phyloP scores from a whole-genome alignment of 2,797 vertebrate genomes.

The Zalophus californianus region DNA sequence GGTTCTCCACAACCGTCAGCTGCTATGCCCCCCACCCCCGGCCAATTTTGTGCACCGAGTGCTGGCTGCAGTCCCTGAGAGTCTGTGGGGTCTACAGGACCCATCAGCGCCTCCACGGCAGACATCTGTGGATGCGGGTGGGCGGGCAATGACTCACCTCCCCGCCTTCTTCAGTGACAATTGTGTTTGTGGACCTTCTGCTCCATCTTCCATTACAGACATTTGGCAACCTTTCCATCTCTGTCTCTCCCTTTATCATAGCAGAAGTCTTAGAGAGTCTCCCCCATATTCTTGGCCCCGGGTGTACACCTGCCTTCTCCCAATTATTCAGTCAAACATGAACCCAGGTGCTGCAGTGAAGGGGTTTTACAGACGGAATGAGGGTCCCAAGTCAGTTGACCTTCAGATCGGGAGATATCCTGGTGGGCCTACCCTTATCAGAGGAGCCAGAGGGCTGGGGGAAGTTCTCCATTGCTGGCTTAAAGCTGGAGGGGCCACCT shows the following conservation, averaged over 20 bases:
- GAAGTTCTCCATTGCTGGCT: too few species aligned
- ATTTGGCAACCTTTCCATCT: background rate
- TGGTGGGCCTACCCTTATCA: background rate
- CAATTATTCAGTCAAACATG: background rate
- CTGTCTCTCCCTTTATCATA: background rate
- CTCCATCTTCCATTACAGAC: background rate
- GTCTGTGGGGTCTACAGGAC: fast-evolving
- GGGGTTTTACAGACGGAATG: background rate
- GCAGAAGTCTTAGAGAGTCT: background rate
- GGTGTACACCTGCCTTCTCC: background rate
- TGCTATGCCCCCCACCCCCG: background rate
- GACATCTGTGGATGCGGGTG: background rate
- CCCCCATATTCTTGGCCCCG: too few species aligned
- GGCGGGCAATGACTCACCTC: background rate
- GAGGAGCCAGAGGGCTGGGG: background rate
- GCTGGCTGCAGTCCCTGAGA: too few species aligned
- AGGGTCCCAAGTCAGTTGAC: background rate
- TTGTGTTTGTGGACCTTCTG: background rate
- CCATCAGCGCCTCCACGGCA: background rate
- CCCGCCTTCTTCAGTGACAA: background rate
- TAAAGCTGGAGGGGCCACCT: too few species aligned
- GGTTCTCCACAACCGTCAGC: fast-evolving
- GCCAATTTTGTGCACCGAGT: fast-evolving
- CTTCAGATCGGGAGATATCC: background rate
- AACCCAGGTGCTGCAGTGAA: background rate